phyloP scores from a whole-genome alignment of 2,113 vertebrate species.

The Corythornis madagascariensis region DNA sequence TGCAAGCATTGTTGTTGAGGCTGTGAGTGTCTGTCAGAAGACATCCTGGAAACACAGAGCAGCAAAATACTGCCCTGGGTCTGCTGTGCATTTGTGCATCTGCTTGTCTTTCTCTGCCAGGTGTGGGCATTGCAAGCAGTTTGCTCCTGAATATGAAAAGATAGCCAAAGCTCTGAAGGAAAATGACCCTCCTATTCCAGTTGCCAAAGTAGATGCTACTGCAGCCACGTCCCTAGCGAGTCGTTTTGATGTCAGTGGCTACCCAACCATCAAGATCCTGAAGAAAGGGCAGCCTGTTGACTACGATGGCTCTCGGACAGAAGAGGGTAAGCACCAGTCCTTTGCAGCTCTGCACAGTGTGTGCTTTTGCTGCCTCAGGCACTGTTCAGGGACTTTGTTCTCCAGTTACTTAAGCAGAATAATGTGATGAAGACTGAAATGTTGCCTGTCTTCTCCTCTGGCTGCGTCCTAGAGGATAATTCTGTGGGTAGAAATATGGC shows the following conservation, averaged over 20 bases:
- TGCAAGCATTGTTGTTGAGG: neutral
- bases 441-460: neutral
- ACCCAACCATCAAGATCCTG: constrained; percentile 96
- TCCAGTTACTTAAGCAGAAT: neutral
- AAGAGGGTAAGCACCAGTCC: constrained; percentile 78
- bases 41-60: neutral
- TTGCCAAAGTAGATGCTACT: constrained; percentile 94
- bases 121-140: constrained; percentile 98
- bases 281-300: constrained; percentile 92
- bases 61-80: neutral
- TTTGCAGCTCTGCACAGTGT: neutral
- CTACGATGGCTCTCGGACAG: constrained; percentile 89
- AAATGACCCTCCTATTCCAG: constrained; percentile 89
- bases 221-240: constrained; percentile 77
- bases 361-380: neutral
- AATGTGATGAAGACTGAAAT: neutral
- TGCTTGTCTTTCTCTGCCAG: constrained; percentile 61
- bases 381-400: neutral
- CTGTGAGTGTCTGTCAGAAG: neutral
- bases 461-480: neutral
- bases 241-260: constrained; percentile 91
- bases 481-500: neutral
- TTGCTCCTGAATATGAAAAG: constrained; percentile 93
- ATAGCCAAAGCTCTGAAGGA: constrained; percentile 89
- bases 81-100: accelerated